Base-by-base conservation (phyloP, 1,140 invertebrate genomes). In the Galleria mellonella region DNA sequence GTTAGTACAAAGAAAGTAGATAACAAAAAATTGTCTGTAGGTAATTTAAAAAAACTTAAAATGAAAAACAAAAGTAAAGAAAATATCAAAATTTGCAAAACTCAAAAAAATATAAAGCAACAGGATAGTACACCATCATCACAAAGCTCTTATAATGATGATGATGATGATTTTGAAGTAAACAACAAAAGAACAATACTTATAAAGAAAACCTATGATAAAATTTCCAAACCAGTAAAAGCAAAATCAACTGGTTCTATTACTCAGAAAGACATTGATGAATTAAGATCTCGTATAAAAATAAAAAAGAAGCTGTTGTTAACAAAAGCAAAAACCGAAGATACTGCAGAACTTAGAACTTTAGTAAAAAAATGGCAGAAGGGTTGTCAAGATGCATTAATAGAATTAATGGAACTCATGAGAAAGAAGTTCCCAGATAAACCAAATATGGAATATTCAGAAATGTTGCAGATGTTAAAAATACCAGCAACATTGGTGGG, bases 301-400 rank as follows among this genome's bases (percentile, higher is more conserved):
- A 51, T 42, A 9, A 85, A 85, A 45, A 82, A 85, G 29, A 76
- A 75, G 40, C 23, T 75, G 9, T 53, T 85, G 0, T 17, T 83
- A 12, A 72, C 74, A 0, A 73, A 74, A 67, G 44, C 77, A 10
- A 63, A 70, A 35, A 65, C 50, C 2, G 40, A 62, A 32, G 79
- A 83, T n/a, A 78, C 75, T 2, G 54, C 61, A 45, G 79, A 85
- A 57, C 43, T 85, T 3, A 54, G 74, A 42, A 55, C 35, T 38
- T 61, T 85, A 37, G 82, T 85, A 45, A 83, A 77, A 31, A 85
- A 78, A 50, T 85, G 82, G 82, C 68, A 73, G 43, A 75, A 62
- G 43, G 82, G 77, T n/a, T 83, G 82, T 38, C 82, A 85, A 33
- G 63, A 73, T 47, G 82, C 82, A 1, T 46, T 85, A 28, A 65